Base-by-base conservation (phyloP, 2,797 vertebrate genomes). In the Falco rusticolus region DNA sequence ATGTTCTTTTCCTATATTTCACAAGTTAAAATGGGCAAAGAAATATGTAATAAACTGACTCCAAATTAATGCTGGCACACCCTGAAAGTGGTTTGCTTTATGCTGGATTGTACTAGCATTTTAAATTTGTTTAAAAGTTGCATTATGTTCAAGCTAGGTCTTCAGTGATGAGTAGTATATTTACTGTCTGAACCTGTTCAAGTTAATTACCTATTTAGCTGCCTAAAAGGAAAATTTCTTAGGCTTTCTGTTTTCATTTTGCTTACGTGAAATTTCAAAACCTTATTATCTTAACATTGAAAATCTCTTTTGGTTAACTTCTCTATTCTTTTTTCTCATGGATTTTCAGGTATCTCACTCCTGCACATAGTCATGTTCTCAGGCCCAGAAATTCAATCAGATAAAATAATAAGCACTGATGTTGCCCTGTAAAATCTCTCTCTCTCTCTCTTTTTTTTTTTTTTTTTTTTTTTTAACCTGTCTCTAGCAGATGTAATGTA, bases 331-430 rank as follows among this genome's bases (percentile, higher is more conserved):
- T 56, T 56, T 39, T 56, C 65, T 50, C 31, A 20, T 1, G 7
- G 37, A 78, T 71, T 68, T 71, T 70, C 61, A 31, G 16, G 13
- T 79, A 74, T 78, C 54, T 90, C 65, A 57, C 43, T 94, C 39
- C 64, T 79, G 48, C 63, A 59, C 48, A 69, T 43, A 92, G 57
- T 76, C 47, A 74, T 78, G 70, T 88, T 86, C 53, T 93, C 53
- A 93, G 53, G 16, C 54, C 53, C 48, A 71, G 61, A 80, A 92
- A 84, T 82, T 82, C 21, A 72, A 70, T 76, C 45, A 64, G 53
- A 47, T 81, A 93, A 94, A 90, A 60, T 75, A 92, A 89, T 90
- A 94, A 86, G 41, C 51, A 75, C 65, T 93, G 77, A 92, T 82
- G 65, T 84, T 96, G 28, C 53, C 26, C 68, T 78, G 61, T 70